These are phyloP conservation scores for Caenorhabditis sp. DNA, from an alignment of 2,888 invertebrate species.

Conservation along the genomic window DNA sequence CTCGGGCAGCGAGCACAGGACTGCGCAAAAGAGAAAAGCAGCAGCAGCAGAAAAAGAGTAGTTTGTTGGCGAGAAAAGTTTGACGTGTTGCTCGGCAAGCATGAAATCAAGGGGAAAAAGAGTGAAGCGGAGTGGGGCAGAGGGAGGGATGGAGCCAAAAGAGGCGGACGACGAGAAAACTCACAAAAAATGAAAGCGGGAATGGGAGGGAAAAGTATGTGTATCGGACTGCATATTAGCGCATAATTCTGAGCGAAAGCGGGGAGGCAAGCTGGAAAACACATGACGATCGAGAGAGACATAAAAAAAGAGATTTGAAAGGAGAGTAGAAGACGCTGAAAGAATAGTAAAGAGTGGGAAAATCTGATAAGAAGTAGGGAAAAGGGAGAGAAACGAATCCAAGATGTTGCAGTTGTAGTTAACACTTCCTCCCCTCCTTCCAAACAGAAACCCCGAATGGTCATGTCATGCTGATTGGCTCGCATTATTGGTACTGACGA, in stretches of 20 bases:
- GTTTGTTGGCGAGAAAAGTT: constrained; percentile 36
- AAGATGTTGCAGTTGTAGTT: background rate
- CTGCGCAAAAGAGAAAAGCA: constrained; percentile 23
- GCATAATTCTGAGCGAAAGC: constrained; percentile 17
- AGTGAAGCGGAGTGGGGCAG: constrained; percentile 11
- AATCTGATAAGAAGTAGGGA: constrained; percentile 1
- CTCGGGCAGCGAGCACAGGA: constrained; percentile 4
- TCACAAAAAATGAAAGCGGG: constrained; percentile 9
- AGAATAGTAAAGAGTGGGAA: constrained; percentile 12
- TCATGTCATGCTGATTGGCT: constrained; percentile 40
- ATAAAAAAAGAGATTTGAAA: constrained; percentile 4
- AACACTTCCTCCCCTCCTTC: background rate
- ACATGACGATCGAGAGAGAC: constrained; percentile 29
- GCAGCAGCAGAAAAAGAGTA: constrained; percentile 10
- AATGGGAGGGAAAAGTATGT: constrained; percentile 18
- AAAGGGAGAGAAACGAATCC: background rate
- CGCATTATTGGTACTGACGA: constrained; percentile 25
- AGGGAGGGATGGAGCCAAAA: constrained; percentile 15
- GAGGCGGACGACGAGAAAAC: constrained; percentile 8
- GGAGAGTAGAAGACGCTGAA: background rate
- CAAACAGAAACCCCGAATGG: constrained; percentile 5
- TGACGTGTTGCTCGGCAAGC: constrained; percentile 31
- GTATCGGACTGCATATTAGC: constrained; percentile 33
- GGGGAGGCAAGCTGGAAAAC: constrained; percentile 20
- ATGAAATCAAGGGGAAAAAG: constrained; percentile 51